These are phyloP conservation scores for Heteromyza rotundicornis DNA, from an alignment of 2,888 invertebrate genomes.

Conservation along the genomic window DNA sequence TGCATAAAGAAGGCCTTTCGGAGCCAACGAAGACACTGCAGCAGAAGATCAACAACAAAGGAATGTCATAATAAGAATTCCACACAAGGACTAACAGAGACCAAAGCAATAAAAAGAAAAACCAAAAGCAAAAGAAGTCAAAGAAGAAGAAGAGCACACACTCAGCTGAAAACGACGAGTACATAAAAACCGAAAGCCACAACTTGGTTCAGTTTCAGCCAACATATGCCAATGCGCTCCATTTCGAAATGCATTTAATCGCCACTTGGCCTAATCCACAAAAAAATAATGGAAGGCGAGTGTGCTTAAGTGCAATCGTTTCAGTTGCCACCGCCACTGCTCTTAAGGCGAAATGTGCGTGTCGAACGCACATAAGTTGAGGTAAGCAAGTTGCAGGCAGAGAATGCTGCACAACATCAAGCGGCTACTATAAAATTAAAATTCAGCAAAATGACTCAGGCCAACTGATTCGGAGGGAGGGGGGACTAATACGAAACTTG, in stretches of 20 bases:
- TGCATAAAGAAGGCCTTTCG: background rate
- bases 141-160: too few species aligned
- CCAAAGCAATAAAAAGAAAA: background rate
- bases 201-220: too few species aligned
- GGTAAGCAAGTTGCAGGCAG: background rate
- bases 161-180: too few species aligned
- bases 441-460: background rate
- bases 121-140: background rate
- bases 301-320: background rate
- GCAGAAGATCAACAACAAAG: background rate
- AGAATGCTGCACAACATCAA: too few species aligned
- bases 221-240: constrained; percentile 15
- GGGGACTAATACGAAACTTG: background rate
- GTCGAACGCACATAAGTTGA: constrained; percentile 9
- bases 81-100: background rate
- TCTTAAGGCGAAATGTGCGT: constrained; percentile 5
- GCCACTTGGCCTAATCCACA: constrained; percentile 36
- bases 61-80: background rate
- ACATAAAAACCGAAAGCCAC: background rate
- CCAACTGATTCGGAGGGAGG: background rate
- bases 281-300: constrained; percentile 17
- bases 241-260: constrained; percentile 32
- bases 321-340: background rate
- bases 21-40: background rate
- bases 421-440: background rate